A percentile compares a stretch with the other conserved stretches of the same genome.
phyloP scores from a whole-genome alignment of 2,888 invertebrate genomes.

The Drosophila sordidapex region DNA sequence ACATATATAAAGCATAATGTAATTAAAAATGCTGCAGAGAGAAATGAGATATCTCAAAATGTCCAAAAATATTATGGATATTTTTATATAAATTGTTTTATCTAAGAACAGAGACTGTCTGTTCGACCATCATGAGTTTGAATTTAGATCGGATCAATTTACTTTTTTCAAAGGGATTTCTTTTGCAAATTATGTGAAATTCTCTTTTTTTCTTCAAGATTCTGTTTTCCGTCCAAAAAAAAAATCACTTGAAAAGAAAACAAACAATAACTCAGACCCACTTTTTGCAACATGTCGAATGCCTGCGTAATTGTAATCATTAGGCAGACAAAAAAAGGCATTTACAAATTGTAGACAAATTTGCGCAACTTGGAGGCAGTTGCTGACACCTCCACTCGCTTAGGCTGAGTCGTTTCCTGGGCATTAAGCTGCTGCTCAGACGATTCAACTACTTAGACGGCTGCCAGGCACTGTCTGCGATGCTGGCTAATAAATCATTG shows the following conservation, averaged over 20 bases:
- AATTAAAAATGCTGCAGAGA: slow-evolving; percentile 1
- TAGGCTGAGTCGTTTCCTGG: slow-evolving; percentile 31
- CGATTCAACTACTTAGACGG: slow-evolving; percentile 6
- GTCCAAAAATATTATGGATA: background rate
- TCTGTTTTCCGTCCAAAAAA: background rate
- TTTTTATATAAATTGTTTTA: background rate
- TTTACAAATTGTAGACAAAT: slow-evolving; percentile 72
- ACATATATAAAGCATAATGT: background rate
- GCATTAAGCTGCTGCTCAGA: slow-evolving; percentile 48
- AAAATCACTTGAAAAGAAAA: background rate
- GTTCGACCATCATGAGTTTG: background rate
- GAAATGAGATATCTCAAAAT: background rate
- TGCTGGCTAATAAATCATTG: slow-evolving; percentile 75
- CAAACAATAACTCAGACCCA: slow-evolving; percentile 3
- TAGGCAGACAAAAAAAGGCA: slow-evolving; percentile 44
- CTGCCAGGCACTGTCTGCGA: slow-evolving; percentile 40
- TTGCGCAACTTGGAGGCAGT: slow-evolving; percentile 65
- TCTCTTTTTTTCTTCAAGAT: background rate
- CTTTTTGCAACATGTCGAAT: slow-evolving; percentile 43
- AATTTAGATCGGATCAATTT: background rate
- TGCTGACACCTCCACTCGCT: slow-evolving; percentile 64
- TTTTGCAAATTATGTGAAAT: background rate
- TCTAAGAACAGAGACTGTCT: background rate
- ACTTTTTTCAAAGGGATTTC: background rate
- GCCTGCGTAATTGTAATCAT: slow-evolving; percentile 69